Evolutionary conservation across 1,140 invertebrate species (phyloP).

Genomic region (Drosophila athabasca): DNA sequence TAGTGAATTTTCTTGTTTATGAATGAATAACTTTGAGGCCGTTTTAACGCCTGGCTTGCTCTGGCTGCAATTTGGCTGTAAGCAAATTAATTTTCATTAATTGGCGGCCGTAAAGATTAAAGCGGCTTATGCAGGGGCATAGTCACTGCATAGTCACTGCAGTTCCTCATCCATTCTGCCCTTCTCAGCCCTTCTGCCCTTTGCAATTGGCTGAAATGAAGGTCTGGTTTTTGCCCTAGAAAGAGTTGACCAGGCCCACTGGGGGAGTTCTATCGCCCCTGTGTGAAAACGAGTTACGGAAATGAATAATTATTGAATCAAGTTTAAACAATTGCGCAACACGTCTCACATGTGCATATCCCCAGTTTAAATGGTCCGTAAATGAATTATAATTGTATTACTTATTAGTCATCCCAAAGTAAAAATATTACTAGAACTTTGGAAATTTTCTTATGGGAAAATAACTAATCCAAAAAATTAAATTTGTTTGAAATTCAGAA

Average conservation of each 20-base stretch:
- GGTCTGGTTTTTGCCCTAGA: constrained; percentile 44
- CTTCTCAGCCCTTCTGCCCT: neutral
- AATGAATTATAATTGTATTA: constrained; percentile 37
- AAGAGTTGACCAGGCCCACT: constrained; percentile 22
- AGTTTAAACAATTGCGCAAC: constrained; percentile 62
- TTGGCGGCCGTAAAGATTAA: constrained; percentile 46
- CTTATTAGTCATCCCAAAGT: constrained; percentile 23
- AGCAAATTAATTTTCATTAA: constrained; percentile 70
- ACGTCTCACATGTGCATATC: constrained; percentile 47
- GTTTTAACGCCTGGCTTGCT: constrained; percentile 59
- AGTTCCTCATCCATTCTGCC: constrained; percentile 1
- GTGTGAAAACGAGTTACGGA: constrained; percentile 41
- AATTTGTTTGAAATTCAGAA: too few relatives aligned
- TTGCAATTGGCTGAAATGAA: constrained; percentile 25
- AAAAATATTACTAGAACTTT: too few relatives aligned
- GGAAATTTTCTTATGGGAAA: too few relatives aligned
- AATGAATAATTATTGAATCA: constrained; percentile 60
- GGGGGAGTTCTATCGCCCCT: constrained; percentile 15
- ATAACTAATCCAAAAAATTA: too few relatives aligned
- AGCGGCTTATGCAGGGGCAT: constrained; percentile 29
- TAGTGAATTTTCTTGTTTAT: constrained; percentile 42
- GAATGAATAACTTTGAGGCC: constrained; percentile 71
- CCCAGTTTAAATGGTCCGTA: constrained; percentile 40
- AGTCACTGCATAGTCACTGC: constrained; percentile 49
- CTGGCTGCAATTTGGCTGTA: constrained; percentile 48